Evolutionary conservation across 2,888 invertebrate genomes (phyloP).

Genomic region (Schrankia costaestrigalis): DNA sequence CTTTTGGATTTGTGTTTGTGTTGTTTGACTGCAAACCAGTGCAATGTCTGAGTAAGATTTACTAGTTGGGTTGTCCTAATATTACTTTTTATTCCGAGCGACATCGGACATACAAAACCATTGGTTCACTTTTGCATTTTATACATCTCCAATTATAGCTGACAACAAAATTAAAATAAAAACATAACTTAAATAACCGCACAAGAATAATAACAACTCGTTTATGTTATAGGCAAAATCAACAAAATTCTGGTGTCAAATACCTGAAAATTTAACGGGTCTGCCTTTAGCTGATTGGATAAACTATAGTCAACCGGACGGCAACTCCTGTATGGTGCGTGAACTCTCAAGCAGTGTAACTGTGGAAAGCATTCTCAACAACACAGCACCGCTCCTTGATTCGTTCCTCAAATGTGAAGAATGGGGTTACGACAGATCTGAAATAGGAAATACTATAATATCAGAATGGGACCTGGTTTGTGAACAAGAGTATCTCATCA

Average conservation of each 20-base stretch:
- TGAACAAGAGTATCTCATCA: slow-evolving; percentile 84
- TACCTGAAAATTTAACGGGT: slow-evolving; percentile 78
- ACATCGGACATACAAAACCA: too few species aligned
- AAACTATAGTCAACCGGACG: slow-evolving; percentile 84
- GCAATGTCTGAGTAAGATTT: not conserved
- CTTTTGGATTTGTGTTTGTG: not conserved
- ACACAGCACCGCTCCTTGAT: slow-evolving; percentile 58
- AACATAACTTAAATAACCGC: too few species aligned
- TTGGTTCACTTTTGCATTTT: too few species aligned
- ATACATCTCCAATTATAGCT: too few species aligned
- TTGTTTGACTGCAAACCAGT: not conserved
- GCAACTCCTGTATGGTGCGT: slow-evolving; percentile 73
- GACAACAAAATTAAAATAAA: too few species aligned
- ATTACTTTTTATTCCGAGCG: not conserved
- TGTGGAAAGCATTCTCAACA: slow-evolving; percentile 57
- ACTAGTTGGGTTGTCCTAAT: not conserved
- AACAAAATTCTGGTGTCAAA: slow-evolving; percentile 85
- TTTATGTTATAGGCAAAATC: slow-evolving; percentile 78
- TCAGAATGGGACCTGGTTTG: slow-evolving; percentile 90
- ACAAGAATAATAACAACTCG: too few species aligned
- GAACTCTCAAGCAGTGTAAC: slow-evolving; percentile 61
- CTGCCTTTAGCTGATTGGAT: slow-evolving; percentile 82
- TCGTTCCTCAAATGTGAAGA: slow-evolving; percentile 75
- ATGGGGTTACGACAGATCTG: slow-evolving; percentile 82
- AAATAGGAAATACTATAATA: slow-evolving; percentile 84